phyloP scores from a whole-genome alignment of 2,888 invertebrate species.

The Empis livida region DNA sequence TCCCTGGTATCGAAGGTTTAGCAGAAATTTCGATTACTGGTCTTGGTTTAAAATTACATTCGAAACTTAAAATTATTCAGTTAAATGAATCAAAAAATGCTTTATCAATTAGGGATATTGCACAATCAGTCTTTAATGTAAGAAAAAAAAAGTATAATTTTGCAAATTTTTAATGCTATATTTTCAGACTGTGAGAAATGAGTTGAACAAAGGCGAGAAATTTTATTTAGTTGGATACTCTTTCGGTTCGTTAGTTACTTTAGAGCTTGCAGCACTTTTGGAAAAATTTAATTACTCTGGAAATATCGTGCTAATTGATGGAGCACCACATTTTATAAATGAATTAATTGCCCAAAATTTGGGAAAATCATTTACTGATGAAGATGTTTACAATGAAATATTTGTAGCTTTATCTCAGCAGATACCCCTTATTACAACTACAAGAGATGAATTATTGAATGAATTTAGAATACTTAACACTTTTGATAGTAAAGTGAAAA shows the following conservation, averaged over 20 bases:
- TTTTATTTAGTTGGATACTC: constrained; percentile 81
- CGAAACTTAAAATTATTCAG: constrained; percentile 24
- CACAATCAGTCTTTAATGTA: constrained; percentile 24
- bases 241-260: constrained; percentile 63
- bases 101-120: constrained; percentile 21
- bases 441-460: constrained; percentile 22
- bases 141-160: constrained; percentile 3
- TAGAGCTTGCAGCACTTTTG: constrained; percentile 61
- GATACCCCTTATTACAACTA: constrained; percentile 19
- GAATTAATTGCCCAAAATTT: constrained; percentile 28
- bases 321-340: constrained; percentile 59
- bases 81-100: constrained; percentile 22
- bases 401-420: constrained; percentile 22
- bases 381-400: constrained; percentile 25
- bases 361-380: constrained; percentile 22
- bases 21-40: constrained; percentile 35
- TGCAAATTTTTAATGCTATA: neutral
- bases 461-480: constrained; percentile 41
- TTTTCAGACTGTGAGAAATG: constrained; percentile 44
- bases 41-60: constrained; percentile 21
- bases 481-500: constrained; percentile 44
- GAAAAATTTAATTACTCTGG: constrained; percentile 55
- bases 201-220: constrained; percentile 43
- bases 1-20: constrained; percentile 60
- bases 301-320: constrained; percentile 65